Base-by-base conservation (phyloP, 2,113 vertebrate genomes). In the Tenebrosternarchus preto region DNA sequence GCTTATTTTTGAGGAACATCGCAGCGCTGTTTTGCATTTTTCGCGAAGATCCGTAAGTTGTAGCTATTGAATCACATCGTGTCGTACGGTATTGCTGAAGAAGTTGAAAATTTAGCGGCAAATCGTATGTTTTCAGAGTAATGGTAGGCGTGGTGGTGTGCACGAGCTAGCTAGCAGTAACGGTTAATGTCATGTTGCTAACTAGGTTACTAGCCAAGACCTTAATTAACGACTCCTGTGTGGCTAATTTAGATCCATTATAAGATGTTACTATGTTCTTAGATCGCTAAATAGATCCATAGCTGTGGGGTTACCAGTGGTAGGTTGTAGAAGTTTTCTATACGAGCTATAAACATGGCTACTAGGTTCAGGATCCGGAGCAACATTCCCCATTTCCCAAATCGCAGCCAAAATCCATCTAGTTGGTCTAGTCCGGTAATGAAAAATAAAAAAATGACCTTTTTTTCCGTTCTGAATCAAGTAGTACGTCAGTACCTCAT, bases 31-130 rank as follows among this genome's bases (percentile, higher is more conserved):
- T 68, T 55, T 68, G 3, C 8, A 6, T 20, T 76, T 76, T 24
- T 55, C 50, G 50, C 53, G 19, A 1, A 53, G 33, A 4, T 50
- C 53, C 19, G 80, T 81, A 81, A 81, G 73, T 76, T 50, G 43
- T 29, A 36, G 17, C 53, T 68, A 3, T 33, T 19, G 76, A 68
- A 33, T 67, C 12, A 9, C 8, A 59, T 59, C 20, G 4, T 17
- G n/a, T 25, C 5, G 6, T 71, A 71, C 55, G 3, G 16, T 17
- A 5, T 11, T 60, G 27, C 2, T 27, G 16, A 1, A 27, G 29
- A 60, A 4, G 1, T 5, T 39, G 0, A 4, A n/a, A 46, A 1
- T 31, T 16, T 43, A 8, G 19, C 4, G 7, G 3, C 50, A 64
- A 61, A 39, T 7, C 25, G 50, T 69, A 2, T 53, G 5, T 17